Base-by-base conservation (phyloP, 2,113 vertebrate genomes). In the Okapia johnstoni region DNA sequence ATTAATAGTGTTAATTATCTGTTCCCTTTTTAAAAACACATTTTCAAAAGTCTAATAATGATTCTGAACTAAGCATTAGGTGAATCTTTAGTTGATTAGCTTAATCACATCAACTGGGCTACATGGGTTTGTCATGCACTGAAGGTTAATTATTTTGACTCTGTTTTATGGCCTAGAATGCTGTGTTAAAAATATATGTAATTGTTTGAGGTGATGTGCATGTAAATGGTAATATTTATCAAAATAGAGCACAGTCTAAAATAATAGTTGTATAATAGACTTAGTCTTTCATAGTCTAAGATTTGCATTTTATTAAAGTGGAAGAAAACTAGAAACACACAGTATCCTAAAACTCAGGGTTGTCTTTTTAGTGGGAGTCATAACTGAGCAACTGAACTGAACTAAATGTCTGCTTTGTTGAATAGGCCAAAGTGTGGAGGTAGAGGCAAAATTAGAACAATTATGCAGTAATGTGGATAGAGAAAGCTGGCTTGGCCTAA, bases 1-100 rank as follows among this genome's bases (percentile, higher is more conserved):
- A 94, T 81, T 96, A 66, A 10, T 88, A 96, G 77, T 58, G n/a
- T 84, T 95, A 95, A 60, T 66, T 97, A 16, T 76, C 63, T 85
- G 13, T 84, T 94, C 19, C n/a, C 7, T 46, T 63, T 89, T 92
- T 95, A 30, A n/a, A 96, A 83, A 93, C 10, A 95, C 3, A n/a
- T 86, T 73, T 55, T 93, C 48, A 76, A n/a, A 76, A 88, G 54
- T 66, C 58, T 93, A 33, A 57, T 80, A 43, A 63, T 90, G 33
- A 83, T 93, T 86, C 46, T 88, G 48, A 97, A 77, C 60, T 94
- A 90, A 76, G 54, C 61, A 91, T 14, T 79, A 87, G 57, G 7
- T 90, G 30, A 92, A 33, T 80, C 46, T 94, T 66, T 80, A 58
- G 40, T 93, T 83, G 11, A 60, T 86, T 90, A 88, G 26, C 73